Evolutionary conservation across 2,888 invertebrate species (phyloP).

Genomic region (Lycaena phlaeas): DNA sequence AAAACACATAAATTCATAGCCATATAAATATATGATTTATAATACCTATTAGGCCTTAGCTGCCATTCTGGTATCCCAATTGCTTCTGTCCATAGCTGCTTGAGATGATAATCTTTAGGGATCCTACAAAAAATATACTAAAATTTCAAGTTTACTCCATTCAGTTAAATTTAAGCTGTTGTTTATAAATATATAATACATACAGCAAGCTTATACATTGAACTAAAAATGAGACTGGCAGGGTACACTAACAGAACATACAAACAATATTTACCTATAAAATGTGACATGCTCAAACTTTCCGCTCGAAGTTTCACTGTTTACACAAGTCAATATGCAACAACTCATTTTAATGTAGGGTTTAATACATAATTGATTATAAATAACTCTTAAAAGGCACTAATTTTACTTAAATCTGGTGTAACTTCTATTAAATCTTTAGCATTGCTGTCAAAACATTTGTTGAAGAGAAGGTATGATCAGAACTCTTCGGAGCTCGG

Average conservation of each 20-base stretch:
- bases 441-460: not conserved
- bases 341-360: not conserved
- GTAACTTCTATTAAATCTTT: not conserved
- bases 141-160: too few relatives aligned
- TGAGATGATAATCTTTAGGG: not conserved
- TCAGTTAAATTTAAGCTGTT: too few relatives aligned
- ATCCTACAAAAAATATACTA: not conserved
- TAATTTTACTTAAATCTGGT: not conserved
- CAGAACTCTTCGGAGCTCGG: too few relatives aligned
- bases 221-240: too few relatives aligned
- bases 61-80: constrained; percentile 5
- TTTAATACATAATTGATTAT: not conserved
- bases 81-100: constrained; percentile 1
- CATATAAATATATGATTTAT: not conserved
- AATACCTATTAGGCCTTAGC: not conserved
- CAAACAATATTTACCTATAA: constrained; percentile 2
- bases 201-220: too few relatives aligned
- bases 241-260: too few relatives aligned
- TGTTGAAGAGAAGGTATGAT: too few relatives aligned
- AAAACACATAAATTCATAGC: too few relatives aligned
- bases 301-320: not conserved
- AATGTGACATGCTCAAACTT: constrained; percentile 1
- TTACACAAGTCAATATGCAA: constrained; percentile 2
- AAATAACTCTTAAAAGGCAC: not conserved
- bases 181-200: too few relatives aligned